Base-by-base conservation (phyloP, 2,888 invertebrate species). In the Pseudolycoriella hygida region DNA sequence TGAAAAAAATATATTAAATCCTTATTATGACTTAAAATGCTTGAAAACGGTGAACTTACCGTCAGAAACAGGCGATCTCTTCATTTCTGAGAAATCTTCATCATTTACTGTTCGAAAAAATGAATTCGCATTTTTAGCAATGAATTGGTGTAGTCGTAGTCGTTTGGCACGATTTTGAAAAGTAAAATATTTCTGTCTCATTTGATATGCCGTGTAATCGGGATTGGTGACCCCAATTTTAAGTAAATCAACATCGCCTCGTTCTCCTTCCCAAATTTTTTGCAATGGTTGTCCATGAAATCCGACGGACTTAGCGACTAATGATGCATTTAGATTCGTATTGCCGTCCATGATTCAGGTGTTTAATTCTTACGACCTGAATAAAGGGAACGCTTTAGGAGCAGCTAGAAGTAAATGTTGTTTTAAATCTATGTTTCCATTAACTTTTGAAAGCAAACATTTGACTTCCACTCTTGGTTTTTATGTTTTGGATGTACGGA, bases 241-340 rank as follows among this genome's bases (percentile, higher is more conserved):
- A 18, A 70, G 55, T 48, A 87, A 66, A 59, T 85, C 84, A 45
- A 76, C 77, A 56, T 82, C 80, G 47, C 85, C 84, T 56, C 81
- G 74, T 60, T 87, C 87, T 20, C 78, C 75, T 60, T 87, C 87
- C 86, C 87, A 87, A 54, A 85, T 75, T 67, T 87, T 88, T 66
- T 84, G 85, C 52, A 88, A 68, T 57, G 86, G 86, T 57, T 84
- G 84, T 2, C 88, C 88, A 69, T 88, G 88, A 62, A 80, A 88
- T 67, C 84, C 82, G 54, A 88, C 67, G 49, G 82, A 74, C 58
- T 78, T 78, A 58, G 77, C 67, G 61, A 88, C 56, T 43, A 61
- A 34, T 42, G 31, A 38, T 17, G 41, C 14, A 30, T 46, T 48
- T 40, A 46, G 5, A 12, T 37, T 15, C 17, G 14, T 10, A n/a